These are phyloP conservation scores for Leptoclinus maculatus DNA, from an alignment of 2,797 vertebrate species.

Conservation along the genomic window DNA sequence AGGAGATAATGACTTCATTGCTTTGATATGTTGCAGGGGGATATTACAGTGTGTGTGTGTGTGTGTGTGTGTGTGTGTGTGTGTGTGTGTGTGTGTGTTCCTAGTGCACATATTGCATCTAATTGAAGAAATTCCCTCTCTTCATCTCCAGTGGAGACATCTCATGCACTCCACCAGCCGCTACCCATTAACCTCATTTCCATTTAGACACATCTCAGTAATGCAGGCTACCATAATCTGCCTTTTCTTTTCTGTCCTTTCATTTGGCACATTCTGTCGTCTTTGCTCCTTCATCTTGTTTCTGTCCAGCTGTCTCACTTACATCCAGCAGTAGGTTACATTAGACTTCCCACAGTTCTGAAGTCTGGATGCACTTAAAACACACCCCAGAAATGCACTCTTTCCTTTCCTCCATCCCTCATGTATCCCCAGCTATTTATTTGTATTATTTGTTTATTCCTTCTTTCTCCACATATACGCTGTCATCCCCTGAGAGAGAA, in stretches of 20 bases:
- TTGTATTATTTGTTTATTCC: constrained; percentile 13
- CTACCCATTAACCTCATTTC: constrained; percentile 54
- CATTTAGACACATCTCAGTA: constrained; percentile 49
- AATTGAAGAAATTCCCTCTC: constrained; percentile 37
- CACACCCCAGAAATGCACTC: neutral
- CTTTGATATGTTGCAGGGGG: constrained; percentile 39
- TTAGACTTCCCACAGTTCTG: constrained; percentile 1
- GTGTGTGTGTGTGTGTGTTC: neutral
- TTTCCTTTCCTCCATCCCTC: constrained; percentile 15
- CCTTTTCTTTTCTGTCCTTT: constrained; percentile 20
- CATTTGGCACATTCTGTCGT: constrained; percentile 1
- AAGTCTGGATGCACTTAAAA: constrained; percentile 10
- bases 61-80: neutral
- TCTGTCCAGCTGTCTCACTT: constrained; percentile 3
- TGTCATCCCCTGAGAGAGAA: constrained; percentile 5
- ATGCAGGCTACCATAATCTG: constrained; percentile 1
- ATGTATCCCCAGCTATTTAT: constrained; percentile 11
- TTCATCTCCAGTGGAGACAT: constrained; percentile 25
- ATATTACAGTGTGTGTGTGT: constrained; percentile 6
- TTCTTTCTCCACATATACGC: constrained; percentile 29
- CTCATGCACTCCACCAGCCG: constrained; percentile 17
- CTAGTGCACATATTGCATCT: constrained; percentile 6
- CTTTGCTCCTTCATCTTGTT: constrained; percentile 11
- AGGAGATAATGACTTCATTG: constrained; percentile 48
- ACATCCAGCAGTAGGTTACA: constrained; percentile 7